phyloP scores from a whole-genome alignment of 1,140 invertebrate genomes.

The Homarus americanus region DNA sequence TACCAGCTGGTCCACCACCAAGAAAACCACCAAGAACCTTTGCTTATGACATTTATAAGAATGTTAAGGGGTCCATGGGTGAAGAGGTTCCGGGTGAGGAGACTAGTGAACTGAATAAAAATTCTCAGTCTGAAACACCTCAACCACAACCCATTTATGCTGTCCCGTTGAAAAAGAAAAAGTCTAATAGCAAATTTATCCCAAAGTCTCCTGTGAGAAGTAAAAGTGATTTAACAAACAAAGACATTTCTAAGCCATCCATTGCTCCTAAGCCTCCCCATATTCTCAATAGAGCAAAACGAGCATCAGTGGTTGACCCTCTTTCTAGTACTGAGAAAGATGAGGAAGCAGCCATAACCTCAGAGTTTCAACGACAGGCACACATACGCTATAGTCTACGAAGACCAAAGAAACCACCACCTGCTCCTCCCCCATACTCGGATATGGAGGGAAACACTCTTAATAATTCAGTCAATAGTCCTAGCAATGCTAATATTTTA shows the following conservation, averaged over 20 bases:
- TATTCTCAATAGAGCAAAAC: slow-evolving; percentile 46
- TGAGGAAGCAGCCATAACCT: slow-evolving; percentile 56
- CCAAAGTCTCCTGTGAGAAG: slow-evolving; percentile 52
- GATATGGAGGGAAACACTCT: slow-evolving; percentile 11
- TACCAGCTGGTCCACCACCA: slow-evolving; percentile 51
- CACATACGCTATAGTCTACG: slow-evolving; percentile 56
- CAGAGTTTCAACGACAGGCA: slow-evolving; percentile 58
- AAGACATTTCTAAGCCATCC: slow-evolving; percentile 48
- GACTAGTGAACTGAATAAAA: background rate
- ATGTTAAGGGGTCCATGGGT: background rate
- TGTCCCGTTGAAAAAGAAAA: slow-evolving; percentile 56
- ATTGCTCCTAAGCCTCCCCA: slow-evolving; percentile 62
- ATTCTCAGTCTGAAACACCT: background rate
- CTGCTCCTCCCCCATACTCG: slow-evolving; percentile 25
- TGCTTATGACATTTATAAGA: slow-evolving; percentile 62
- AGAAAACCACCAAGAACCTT: slow-evolving; percentile 63
- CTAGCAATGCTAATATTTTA: background rate
- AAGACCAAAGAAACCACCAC: slow-evolving; percentile 51
- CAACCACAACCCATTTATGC: slow-evolving; percentile 46
- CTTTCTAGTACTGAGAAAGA: slow-evolving; percentile 61
- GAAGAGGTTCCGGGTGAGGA: slow-evolving; percentile 10
- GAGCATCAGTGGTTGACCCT: slow-evolving; percentile 62
- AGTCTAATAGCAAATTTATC: slow-evolving; percentile 19
- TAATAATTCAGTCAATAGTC: background rate
- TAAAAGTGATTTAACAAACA: slow-evolving; percentile 57